Percentiles rank a stretch among this genome's conserved stretches.
phyloP scores from a whole-genome alignment of 2,113 vertebrate genomes.

The Rhabdornis inornatus region DNA sequence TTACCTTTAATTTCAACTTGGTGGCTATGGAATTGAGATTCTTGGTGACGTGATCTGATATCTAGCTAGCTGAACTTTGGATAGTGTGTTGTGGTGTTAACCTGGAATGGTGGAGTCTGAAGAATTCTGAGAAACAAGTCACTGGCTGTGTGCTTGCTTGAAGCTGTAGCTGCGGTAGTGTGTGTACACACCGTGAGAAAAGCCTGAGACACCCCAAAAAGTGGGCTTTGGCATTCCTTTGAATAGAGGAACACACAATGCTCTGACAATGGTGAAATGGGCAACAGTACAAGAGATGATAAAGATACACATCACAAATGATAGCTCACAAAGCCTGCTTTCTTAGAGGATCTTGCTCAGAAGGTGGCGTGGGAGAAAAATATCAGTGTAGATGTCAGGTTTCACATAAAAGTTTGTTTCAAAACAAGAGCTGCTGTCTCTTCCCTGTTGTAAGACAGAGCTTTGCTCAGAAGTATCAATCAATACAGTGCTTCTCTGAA shows the following conservation, averaged over 20 bases:
- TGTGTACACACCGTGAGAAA: not conserved
- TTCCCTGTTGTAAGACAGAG: not conserved
- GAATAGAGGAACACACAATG: fast-evolving
- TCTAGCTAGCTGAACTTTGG: not conserved
- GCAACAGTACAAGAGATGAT: not conserved
- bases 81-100: not conserved
- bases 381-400: not conserved
- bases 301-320: not conserved
- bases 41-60: fast-evolving
- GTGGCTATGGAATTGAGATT: not conserved
- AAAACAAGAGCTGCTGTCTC: not conserved
- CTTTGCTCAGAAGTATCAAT: not conserved
- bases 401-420: not conserved
- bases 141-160: not conserved
- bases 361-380: not conserved
- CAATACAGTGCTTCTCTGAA: not conserved
- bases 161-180: not conserved
- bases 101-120: not conserved
- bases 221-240: not conserved
- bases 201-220: not conserved
- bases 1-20: not conserved
- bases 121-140: not conserved
- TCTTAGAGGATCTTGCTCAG: not conserved
- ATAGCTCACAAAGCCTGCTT: not conserved
- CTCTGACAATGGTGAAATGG: not conserved